Evolutionary conservation across 1,140 invertebrate species (phyloP).

Genomic region (Tachypleus tridentatus): DNA sequence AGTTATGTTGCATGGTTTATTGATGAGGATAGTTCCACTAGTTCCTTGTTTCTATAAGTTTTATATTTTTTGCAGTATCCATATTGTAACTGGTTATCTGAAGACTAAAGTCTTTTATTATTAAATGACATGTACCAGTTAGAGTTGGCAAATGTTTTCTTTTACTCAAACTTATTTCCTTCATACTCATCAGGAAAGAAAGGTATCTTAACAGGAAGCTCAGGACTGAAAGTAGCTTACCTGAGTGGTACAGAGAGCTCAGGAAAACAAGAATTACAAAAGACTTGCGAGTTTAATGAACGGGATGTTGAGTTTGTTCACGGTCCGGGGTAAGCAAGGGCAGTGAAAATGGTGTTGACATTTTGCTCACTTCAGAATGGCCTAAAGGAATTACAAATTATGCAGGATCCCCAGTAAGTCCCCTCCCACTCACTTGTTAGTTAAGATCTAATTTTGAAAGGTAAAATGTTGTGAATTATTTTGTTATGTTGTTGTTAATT

Average conservation of each 20-base stretch:
- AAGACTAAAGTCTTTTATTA: too few relatives aligned
- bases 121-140: too few relatives aligned
- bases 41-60: too few relatives aligned
- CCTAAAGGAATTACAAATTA: conserved; percentile 53
- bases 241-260: conserved; percentile 58
- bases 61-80: too few relatives aligned
- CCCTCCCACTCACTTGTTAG: conserved; percentile 1
- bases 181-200: conserved; percentile 45
- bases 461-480: too few relatives aligned
- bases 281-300: conserved; percentile 2
- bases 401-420: conserved; percentile 29
- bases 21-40: too few relatives aligned
- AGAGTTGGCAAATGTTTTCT: too few relatives aligned
- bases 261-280: conserved; percentile 2
- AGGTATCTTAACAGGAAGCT: conserved; percentile 68
- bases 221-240: conserved; percentile 83
- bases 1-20: too few relatives aligned
- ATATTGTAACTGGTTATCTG: too few relatives aligned
- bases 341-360: conserved; percentile 71
- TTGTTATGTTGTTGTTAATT: too few relatives aligned
- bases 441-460: too few relatives aligned
- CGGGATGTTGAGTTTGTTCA: conserved; percentile 1
- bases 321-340: conserved; percentile 26
- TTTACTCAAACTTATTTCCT: too few relatives aligned
- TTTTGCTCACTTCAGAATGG: conserved; percentile 84